These are phyloP conservation scores for Eupeodes latifasciatus DNA, from an alignment of 2,888 invertebrate species.

Conservation along the genomic window DNA sequence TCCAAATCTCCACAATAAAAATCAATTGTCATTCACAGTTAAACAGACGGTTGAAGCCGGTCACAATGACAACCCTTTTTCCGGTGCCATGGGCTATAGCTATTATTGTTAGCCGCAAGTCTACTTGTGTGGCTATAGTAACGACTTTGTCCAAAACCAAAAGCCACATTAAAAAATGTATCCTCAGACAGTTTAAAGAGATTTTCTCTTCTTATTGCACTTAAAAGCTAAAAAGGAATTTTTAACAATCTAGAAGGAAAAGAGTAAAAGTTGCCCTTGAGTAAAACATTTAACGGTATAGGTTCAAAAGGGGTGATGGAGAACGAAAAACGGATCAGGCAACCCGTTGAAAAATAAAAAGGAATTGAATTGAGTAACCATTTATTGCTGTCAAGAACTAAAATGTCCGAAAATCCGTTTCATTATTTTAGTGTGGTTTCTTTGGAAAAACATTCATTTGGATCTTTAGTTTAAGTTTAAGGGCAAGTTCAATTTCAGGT, in stretches of 20 bases:
- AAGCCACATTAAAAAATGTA: slow-evolving; percentile 50
- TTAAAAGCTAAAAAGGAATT: slow-evolving; percentile 47
- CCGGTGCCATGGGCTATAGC: slow-evolving; percentile 13
- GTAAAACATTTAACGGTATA: not conserved
- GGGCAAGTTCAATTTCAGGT: too few relatives aligned
- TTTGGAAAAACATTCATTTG: slow-evolving; percentile 44
- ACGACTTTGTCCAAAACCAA: slow-evolving; percentile 36
- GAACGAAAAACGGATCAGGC: too few relatives aligned
- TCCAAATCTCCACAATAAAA: slow-evolving; percentile 56
- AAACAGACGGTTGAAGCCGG: slow-evolving; percentile 53
- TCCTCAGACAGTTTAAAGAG: slow-evolving; percentile 59
- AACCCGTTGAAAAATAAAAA: slow-evolving; percentile 28
- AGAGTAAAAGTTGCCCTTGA: slow-evolving; percentile 23
- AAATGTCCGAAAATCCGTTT: slow-evolving; percentile 34
- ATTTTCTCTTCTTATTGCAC: slow-evolving; percentile 37
- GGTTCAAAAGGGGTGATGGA: not conserved
- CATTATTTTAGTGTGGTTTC: not conserved
- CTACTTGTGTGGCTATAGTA: slow-evolving; percentile 44
- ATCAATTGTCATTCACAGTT: slow-evolving; percentile 70
- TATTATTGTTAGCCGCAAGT: slow-evolving; percentile 59
- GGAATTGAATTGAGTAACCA: slow-evolving; percentile 65
- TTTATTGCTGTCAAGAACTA: slow-evolving; percentile 70
- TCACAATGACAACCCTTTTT: slow-evolving; percentile 41
- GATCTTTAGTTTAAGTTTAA: too few relatives aligned
- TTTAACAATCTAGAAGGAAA: slow-evolving; percentile 40